Evolutionary conservation across 2,888 invertebrate species (phyloP), one percentile per base, ranked within the genome.

Genomic region (Chelonus formosanus): DNA sequence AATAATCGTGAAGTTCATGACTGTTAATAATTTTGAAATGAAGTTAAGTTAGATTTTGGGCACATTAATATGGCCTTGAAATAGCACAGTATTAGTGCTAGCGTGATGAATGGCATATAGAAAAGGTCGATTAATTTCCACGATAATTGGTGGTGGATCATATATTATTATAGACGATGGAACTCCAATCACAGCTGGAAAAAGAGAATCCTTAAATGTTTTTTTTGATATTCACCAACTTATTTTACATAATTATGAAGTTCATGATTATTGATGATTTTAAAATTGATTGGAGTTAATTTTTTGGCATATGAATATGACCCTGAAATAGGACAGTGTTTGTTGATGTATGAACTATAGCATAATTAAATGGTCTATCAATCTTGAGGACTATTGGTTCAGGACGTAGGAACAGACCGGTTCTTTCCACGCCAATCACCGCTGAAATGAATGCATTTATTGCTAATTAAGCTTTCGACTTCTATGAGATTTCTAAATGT

Each of bases 301-400:
- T 20, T 20, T 20, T 20, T 20, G 20, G 20, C 20, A 20, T 2
- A 20, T 20, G 2, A 5, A 63, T 31, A 31, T 63, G 50, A 10
- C 63, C 63, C 48, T 55, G 55, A 36, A 63, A 63, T 4, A 63
- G 55, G 35, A 63, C 31, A 5, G 63, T 63, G 48, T 63, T 61
- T 3, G 52, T 52, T 43, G 50, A n/a, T 5, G 1, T 8, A 40
- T 61, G 60, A 1, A 43, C 52, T 40, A 61, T 61, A 4, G 43
- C 43, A n/a, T 32, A 40, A 3, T 7, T 40, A 43, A 50, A 61
- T 20, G 60, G 60, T 5, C 48, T 40, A 7, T 56, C 20, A 32
- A 52, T 34, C 52, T 32, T 32, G 7, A 52, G 3, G 4, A 52
- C 31, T 52, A 52, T 31, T 31, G 32, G 52, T 52, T 40, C 40